phyloP scores from a whole-genome alignment of 2,888 invertebrate genomes.

The Galerucella calmariensis region DNA sequence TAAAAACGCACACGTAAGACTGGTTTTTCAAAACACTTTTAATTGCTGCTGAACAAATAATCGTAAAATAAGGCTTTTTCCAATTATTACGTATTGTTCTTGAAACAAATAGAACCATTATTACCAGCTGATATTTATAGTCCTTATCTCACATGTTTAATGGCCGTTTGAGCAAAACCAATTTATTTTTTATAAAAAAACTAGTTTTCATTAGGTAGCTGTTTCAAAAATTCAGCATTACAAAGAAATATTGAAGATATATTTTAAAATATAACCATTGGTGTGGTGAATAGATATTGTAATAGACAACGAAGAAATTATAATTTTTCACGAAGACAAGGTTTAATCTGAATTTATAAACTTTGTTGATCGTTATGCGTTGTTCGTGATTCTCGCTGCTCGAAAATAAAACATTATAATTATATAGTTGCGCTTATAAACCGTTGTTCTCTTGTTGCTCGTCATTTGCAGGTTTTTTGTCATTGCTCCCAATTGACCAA shows the following conservation, averaged over 20 bases:
- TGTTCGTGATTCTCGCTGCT: no score
- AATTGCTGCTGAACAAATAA: not conserved
- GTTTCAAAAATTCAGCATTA: not conserved
- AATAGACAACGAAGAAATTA: no score
- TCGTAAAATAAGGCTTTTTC: slow-evolving; percentile 3
- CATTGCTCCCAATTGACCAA: no score
- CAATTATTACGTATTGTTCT: not conserved
- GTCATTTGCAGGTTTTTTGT: no score
- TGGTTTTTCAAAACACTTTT: not conserved
- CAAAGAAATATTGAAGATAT: not conserved
- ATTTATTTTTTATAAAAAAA: not conserved
- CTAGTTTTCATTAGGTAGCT: not conserved
- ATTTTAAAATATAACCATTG: no score
- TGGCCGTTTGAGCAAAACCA: not conserved
- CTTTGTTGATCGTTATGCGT: no score
- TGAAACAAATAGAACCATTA: not conserved
- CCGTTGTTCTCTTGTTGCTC: no score
- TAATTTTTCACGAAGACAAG: no score
- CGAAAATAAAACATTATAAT: no score
- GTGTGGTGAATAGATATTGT: no score
- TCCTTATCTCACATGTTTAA: not conserved
- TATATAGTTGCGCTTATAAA: no score
- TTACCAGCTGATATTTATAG: not conserved
- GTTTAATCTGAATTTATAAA: no score
- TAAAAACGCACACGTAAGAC: not conserved